phyloP scores from a whole-genome alignment of 2,888 invertebrate species.

The Nemapogon koenigi region DNA sequence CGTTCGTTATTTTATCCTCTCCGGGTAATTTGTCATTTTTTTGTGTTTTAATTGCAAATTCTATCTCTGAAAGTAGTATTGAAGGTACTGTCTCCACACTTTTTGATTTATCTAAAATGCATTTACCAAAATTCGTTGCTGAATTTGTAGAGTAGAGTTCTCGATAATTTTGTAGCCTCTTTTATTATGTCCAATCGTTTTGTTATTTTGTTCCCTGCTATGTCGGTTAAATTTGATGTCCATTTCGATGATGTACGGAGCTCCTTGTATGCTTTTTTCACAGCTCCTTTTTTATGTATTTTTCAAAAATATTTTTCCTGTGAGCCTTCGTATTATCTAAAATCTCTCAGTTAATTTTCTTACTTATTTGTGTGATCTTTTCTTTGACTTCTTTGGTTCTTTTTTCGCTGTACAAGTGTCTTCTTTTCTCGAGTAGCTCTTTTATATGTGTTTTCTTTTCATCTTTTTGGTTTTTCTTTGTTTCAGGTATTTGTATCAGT shows the following conservation, averaged over 20 bases:
- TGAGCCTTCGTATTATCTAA: background rate
- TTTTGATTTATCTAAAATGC: background rate
- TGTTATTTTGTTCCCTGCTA: background rate
- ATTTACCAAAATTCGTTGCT: background rate
- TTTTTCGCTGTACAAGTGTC: background rate
- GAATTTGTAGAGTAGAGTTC: background rate
- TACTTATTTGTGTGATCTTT: background rate
- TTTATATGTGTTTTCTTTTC: background rate
- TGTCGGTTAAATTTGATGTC: background rate
- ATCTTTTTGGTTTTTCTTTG: background rate
- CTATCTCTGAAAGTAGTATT: slow-evolving; percentile 7
- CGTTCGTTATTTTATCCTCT: slow-evolving; percentile 12
- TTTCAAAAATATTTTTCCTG: background rate
- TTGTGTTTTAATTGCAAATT: slow-evolving; percentile 11
- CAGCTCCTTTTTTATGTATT: background rate
- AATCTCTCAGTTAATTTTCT: background rate
- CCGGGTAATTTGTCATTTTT: slow-evolving; percentile 11
- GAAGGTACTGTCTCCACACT: background rate
- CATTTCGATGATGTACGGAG: background rate
- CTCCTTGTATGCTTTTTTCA: background rate
- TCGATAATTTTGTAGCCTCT: background rate
- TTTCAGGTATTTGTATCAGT: background rate
- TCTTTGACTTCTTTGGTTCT: no score
- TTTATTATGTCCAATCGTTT: background rate
- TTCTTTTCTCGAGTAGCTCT: background rate